Evolutionary conservation across 1,140 invertebrate species (phyloP).

Genomic region (Oncopeltus fasciatus): DNA sequence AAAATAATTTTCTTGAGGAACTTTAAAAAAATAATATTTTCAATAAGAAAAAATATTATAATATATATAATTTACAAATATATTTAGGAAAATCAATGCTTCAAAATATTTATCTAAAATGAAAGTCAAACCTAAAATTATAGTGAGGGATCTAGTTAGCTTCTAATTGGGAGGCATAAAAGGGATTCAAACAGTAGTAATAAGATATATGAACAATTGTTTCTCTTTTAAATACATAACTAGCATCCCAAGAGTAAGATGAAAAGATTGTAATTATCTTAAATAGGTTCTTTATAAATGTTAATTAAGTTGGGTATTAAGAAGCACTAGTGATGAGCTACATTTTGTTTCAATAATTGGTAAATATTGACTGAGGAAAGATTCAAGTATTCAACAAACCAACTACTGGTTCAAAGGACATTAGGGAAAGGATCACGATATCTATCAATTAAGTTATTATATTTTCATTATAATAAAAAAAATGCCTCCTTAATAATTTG

Average conservation of each 20-base stretch:
- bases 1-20: no score
- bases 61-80: neutral
- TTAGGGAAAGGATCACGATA: neutral
- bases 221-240: constrained; percentile 1
- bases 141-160: neutral
- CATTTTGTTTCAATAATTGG: neutral
- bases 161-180: neutral
- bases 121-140: neutral
- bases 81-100: neutral
- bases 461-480: constrained; percentile 7
- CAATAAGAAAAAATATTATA: no score
- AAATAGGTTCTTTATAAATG: neutral
- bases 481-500: constrained; percentile 3
- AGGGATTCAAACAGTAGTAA: neutral
- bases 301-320: neutral
- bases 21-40: no score
- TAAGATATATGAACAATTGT: neutral
- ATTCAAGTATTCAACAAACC: neutral
- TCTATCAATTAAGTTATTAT: constrained; percentile 7
- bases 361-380: neutral
- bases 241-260: constrained; percentile 1
- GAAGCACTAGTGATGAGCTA: neutral
- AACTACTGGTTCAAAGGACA: neutral
- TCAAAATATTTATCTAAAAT: neutral
- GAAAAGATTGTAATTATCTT: constrained; percentile 2